Evolutionary conservation across 2,113 vertebrate genomes (phyloP).

Genomic region (Sinocyclocheilus anshuiensis): DNA sequence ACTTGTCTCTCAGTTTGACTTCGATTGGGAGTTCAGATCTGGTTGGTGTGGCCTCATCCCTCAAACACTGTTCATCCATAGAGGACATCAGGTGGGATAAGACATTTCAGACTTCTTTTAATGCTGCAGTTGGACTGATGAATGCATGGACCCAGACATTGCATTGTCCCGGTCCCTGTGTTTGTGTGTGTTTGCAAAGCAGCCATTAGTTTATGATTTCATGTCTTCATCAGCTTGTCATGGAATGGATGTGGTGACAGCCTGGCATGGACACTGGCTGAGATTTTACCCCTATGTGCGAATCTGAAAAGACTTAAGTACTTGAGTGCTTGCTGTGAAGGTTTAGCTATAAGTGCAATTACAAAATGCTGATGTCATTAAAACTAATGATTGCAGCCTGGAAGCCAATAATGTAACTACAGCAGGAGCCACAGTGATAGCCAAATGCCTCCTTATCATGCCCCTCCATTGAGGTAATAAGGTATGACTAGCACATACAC

Average conservation of each 20-base stretch:
- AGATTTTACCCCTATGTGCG: constrained; percentile 74
- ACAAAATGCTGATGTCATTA: neutral
- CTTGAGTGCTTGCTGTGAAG: neutral
- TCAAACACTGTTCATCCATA: constrained; percentile 75
- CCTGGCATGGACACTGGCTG: constrained; percentile 73
- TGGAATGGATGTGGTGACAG: constrained; percentile 85
- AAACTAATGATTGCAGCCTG: constrained; percentile 72
- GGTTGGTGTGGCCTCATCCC: constrained; percentile 65
- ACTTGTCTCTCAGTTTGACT: constrained; percentile 66
- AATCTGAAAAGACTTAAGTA: constrained; percentile 72
- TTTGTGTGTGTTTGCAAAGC: neutral
- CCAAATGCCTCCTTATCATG: constrained; percentile 69
- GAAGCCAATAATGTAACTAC: constrained; percentile 81
- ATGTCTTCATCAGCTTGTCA: constrained; percentile 75
- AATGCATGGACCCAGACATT: neutral
- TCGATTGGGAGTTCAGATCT: constrained; percentile 70
- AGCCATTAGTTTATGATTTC: neutral
- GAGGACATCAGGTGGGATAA: constrained; percentile 84
- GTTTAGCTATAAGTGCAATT: neutral
- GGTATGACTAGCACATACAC: constrained; percentile 69
- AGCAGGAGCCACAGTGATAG: constrained; percentile 73
- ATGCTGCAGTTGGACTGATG: neutral
- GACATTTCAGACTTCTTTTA: neutral
- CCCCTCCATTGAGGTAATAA: constrained; percentile 74
- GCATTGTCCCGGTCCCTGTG: neutral